A percentile compares a stretch with the other conserved stretches of the same genome.
Evolutionary conservation across 2,797 vertebrate genomes (phyloP).

Genomic region (Myotis pilosus): DNA sequence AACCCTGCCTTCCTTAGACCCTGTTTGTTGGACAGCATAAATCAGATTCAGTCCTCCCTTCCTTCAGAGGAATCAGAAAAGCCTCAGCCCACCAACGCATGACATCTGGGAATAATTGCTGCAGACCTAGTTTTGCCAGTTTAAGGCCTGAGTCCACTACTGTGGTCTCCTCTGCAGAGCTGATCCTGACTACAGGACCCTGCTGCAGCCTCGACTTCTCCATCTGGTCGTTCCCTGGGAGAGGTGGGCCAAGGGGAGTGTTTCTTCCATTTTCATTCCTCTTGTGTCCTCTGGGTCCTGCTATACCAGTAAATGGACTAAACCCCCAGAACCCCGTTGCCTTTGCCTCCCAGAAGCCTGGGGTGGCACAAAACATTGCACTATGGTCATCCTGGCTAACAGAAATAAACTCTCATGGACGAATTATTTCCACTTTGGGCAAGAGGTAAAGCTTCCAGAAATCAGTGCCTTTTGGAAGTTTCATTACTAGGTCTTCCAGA

Average conservation of each 20-base stretch:
- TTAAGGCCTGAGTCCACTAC: background rate
- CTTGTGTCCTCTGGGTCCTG: background rate
- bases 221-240: background rate
- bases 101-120: background rate
- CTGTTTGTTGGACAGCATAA: background rate
- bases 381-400: background rate
- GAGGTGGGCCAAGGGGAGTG: background rate
- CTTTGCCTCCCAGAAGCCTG: background rate
- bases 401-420: background rate
- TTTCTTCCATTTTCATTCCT: background rate
- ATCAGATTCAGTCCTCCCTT: background rate
- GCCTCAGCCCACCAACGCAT: background rate
- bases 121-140: background rate
- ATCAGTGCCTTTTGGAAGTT: background rate
- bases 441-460: background rate
- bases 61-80: background rate
- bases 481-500: background rate
- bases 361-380: background rate
- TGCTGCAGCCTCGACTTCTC: background rate
- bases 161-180: rapidly evolving
- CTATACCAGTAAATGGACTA: background rate
- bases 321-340: background rate
- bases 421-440: background rate
- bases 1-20: background rate
- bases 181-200: background rate